A percentile compares a stretch with the other conserved stretches of the same genome.
Evolutionary conservation across 2,888 invertebrate genomes (phyloP).

Genomic region (Macrostomum cliftonense): DNA sequence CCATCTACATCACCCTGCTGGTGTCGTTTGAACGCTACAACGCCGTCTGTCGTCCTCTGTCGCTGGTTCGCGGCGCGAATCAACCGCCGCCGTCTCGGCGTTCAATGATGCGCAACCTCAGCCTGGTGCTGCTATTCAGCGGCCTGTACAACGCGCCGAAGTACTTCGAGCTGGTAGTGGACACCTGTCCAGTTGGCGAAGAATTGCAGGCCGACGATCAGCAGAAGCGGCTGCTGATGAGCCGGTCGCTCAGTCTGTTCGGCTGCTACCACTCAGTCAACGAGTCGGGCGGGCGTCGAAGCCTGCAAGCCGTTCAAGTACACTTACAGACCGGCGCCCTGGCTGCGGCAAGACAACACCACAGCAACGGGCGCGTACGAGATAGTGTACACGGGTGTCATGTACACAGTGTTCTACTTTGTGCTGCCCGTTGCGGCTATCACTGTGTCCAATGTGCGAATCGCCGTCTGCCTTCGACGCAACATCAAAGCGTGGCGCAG

Average conservation of each 20-base stretch:
- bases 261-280: too few relatives aligned
- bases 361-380: too few relatives aligned
- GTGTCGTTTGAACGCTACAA: constrained; percentile 19
- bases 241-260: too few relatives aligned
- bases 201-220: not conserved
- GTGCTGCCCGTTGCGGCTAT: constrained; percentile 16
- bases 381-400: constrained; percentile 14
- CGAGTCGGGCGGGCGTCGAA: too few relatives aligned
- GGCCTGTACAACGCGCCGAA: constrained; percentile 17
- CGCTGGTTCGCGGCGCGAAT: not conserved
- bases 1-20: constrained; percentile 19
- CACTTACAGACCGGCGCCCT: too few relatives aligned
- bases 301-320: too few relatives aligned
- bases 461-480: constrained; percentile 14
- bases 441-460: constrained; percentile 15
- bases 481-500: constrained; percentile 16
- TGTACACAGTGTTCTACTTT: constrained; percentile 17
- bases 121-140: constrained; percentile 11
- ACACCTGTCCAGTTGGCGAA: not conserved
- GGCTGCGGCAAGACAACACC: too few relatives aligned
- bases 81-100: constrained; percentile 14
- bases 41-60: constrained; percentile 18
- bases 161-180: constrained; percentile 15
- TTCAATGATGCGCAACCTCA: constrained; percentile 8
- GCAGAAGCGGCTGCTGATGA: too few relatives aligned